Evolutionary conservation across 2,113 vertebrate genomes (phyloP).

Genomic region (Pangasianodon hypophthalmus): DNA sequence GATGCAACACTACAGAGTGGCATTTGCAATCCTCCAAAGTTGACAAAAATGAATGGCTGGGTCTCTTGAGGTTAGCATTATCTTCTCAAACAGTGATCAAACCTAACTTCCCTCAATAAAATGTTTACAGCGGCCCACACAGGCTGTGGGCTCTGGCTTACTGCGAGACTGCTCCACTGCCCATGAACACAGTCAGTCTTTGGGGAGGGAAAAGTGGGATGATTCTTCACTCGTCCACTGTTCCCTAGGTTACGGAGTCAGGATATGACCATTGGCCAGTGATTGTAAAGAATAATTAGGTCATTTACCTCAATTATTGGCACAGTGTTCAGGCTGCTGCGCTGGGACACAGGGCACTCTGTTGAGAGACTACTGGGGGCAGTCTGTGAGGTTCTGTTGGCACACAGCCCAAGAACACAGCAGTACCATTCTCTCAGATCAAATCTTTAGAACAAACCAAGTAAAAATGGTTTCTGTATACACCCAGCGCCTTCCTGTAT

Average conservation of each 20-base stretch:
- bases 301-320: slow-evolving; percentile 61
- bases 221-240: slow-evolving; percentile 28
- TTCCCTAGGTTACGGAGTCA: slow-evolving; percentile 44
- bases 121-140: background rate
- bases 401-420: slow-evolving; percentile 62
- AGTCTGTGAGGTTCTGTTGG: slow-evolving; percentile 59
- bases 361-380: slow-evolving; percentile 54
- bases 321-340: slow-evolving; percentile 46
- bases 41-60: background rate
- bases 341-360: slow-evolving; percentile 58
- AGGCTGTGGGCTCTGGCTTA: background rate
- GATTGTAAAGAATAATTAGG: slow-evolving; percentile 62
- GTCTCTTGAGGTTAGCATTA: background rate
- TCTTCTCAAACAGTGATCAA: background rate
- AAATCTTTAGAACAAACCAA: slow-evolving; percentile 44
- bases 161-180: background rate
- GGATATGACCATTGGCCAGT: slow-evolving; percentile 45
- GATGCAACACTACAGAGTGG: background rate
- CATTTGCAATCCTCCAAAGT: background rate
- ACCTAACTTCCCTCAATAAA: background rate
- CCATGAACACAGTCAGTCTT: background rate
- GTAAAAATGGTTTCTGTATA: background rate
- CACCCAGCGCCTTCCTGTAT: too few species aligned
- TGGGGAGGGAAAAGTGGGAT: slow-evolving; percentile 18
- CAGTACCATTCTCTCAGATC: slow-evolving; percentile 49